Evolutionary conservation across 2,888 invertebrate species (phyloP), one percentile per base, ranked within the genome.

Genomic region (Gastrophysa polygoni): DNA sequence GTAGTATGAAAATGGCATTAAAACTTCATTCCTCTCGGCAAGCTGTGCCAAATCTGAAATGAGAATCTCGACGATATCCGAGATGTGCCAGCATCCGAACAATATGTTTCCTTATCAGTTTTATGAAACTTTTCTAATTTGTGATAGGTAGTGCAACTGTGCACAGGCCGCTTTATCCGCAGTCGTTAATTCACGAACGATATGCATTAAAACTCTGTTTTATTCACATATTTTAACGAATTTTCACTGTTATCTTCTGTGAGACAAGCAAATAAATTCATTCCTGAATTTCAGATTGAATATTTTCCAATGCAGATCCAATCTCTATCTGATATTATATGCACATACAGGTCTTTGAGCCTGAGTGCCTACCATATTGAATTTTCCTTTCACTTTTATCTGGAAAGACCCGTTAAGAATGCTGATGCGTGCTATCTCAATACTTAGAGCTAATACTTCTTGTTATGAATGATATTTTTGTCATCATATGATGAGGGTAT

Each of bases 51-150:
- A 38, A 38, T 38, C 38, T 38, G 38, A 38, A 38, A 38, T 38
- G 38, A 38, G 38, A 38, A 38, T 38, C 38, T 38, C 38, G 38
- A 38, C 38, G 38, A 38, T 38, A 38, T 38, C 11, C 38, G 38
- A 38, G 38, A 38, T 38, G 38, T 4, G 38, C 38, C 38, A 38
- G 38, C 38, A 38, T 38, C 38, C 38, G 38, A 38, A 38, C 38
- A 38, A 38, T 38, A 38, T 38, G 38, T 38, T 38, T 38, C 38
- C 38, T 38, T 38, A 38, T 38, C 38, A 38, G 38, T 38, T 38
- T 38, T 38, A 38, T 38, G 38, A 14, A 38, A 38, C 38, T 38
- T 38, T 38, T 38, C 38, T 38, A 38, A 38, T 38, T 38, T 38
- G 38, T 38, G n/a, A 38, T 38, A 24, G 24, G 24, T 24, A 7